Percentiles rank a stretch among this genome's conserved stretches.
Conservation (phyloP, 1,140 invertebrate species). For the Trinorchestia longiramus region DNA sequence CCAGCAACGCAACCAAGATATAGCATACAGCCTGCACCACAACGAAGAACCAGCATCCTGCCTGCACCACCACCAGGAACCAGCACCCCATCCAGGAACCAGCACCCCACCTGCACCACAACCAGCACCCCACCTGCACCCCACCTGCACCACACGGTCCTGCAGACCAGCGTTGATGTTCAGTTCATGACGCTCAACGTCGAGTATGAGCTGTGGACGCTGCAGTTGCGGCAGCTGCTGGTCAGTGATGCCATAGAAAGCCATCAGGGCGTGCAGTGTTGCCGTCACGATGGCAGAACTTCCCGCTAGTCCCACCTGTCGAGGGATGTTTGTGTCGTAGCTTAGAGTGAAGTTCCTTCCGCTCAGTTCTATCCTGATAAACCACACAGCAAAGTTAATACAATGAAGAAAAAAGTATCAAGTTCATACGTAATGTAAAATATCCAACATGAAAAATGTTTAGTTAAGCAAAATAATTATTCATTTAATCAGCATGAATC, state of each 20-base stretch:
- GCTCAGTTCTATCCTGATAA: conserved; percentile 67
- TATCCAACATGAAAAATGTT: no score
- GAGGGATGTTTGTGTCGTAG: conserved; percentile 69
- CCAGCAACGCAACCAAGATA: no score
- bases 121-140: neutral
- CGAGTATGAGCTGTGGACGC: conserved; percentile 69
- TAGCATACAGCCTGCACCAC: no score
- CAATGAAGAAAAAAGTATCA: no score
- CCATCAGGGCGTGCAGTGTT: conserved; percentile 68
- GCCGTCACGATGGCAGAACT: conserved; percentile 69
- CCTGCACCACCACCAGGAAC: no score
- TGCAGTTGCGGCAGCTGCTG: conserved; percentile 59
- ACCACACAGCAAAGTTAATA: neutral
- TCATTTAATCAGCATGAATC: no score
- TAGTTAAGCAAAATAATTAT: no score
- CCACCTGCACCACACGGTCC: conserved; percentile 69
- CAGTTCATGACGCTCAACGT: conserved; percentile 69
- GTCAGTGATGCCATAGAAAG: conserved; percentile 68
- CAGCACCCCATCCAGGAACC: no score
- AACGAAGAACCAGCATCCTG: no score
- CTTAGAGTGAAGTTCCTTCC: conserved; percentile 69
- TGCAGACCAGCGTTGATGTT: conserved; percentile 69
- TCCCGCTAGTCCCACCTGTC: conserved; percentile 69
- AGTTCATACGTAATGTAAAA: no score
- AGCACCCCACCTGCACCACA: no score